Evolutionary conservation across 1,140 invertebrate genomes (phyloP).

Genomic region (Danaus melanippus): DNA sequence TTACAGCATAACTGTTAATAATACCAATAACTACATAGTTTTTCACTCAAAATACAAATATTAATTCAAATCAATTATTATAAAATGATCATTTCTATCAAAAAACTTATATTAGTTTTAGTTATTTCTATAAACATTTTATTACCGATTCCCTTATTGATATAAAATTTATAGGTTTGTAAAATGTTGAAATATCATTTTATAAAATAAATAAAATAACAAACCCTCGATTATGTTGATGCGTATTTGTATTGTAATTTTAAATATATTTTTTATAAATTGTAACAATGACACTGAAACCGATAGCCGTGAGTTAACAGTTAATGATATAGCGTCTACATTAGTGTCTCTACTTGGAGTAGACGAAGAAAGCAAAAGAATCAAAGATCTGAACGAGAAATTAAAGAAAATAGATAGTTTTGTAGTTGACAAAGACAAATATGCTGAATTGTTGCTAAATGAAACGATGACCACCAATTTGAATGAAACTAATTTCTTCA

Average conservation of each 20-base stretch:
- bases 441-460: constrained; percentile 33
- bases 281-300: constrained; percentile 11
- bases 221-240: neutral
- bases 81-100: too few species aligned
- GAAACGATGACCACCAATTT: constrained; percentile 31
- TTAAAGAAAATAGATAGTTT: constrained; percentile 38
- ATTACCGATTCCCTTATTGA: constrained; percentile 15
- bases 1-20: too few species aligned
- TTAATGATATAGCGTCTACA: constrained; percentile 31
- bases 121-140: constrained; percentile 30
- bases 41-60: too few species aligned
- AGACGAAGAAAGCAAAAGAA: constrained; percentile 23
- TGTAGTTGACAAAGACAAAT: constrained; percentile 39
- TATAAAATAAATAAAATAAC: constrained; percentile 3
- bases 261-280: constrained; percentile 10
- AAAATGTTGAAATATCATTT: constrained; percentile 21
- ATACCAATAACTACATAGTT: too few species aligned
- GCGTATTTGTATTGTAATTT: constrained; percentile 10
- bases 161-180: constrained; percentile 30
- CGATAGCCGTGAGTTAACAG: constrained; percentile 10
- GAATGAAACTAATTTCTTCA: constrained; percentile 48
- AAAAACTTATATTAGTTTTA: too few species aligned
- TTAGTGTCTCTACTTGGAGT: constrained; percentile 26
- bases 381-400: constrained; percentile 44
- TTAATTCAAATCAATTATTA: too few species aligned